Percentiles rank a stretch among this genome's conserved stretches.
These are phyloP conservation scores for Aplochiton taeniatus DNA, from an alignment of 2,797 vertebrate species.

Conservation along the genomic window DNA sequence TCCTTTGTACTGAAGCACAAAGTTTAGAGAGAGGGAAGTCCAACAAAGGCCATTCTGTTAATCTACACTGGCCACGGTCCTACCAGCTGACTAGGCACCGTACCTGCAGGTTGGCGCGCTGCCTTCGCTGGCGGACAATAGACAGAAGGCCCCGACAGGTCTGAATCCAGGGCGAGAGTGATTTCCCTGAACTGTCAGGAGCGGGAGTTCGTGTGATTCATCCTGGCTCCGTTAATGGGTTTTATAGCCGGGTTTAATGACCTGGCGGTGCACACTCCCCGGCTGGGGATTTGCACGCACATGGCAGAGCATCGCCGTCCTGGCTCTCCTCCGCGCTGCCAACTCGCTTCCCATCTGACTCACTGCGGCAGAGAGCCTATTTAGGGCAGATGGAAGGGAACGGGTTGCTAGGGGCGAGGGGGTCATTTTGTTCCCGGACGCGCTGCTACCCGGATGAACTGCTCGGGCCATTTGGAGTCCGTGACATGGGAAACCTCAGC, in stretches of 20 bases:
- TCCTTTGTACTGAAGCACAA: constrained; percentile 1
- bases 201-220: constrained; percentile 60
- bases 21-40: too few species aligned
- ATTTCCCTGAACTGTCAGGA: constrained; percentile 67
- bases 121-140: constrained; percentile 44
- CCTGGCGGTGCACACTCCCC: not conserved
- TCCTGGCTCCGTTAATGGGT: constrained; percentile 61
- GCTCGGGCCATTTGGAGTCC: too few species aligned
- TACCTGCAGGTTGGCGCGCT: constrained; percentile 56
- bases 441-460: too few species aligned
- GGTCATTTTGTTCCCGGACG: too few species aligned
- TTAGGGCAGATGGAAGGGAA: too few species aligned
- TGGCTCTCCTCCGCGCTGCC: constrained; percentile 40
- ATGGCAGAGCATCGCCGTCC: constrained; percentile 44
- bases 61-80: constrained; percentile 56
- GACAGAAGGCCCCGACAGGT: constrained; percentile 50
- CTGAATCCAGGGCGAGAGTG: constrained; percentile 59
- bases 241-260: constrained; percentile 58
- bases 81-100: constrained; percentile 43
- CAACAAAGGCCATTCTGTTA: too few species aligned
- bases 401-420: too few species aligned
- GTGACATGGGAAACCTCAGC: too few species aligned
- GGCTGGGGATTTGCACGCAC: constrained; percentile 52
- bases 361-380: too few species aligned
- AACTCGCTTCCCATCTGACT: constrained; percentile 11